Conservation (phyloP, 2,797 vertebrate species). For the Tachyglossus aculeatus region DNA sequence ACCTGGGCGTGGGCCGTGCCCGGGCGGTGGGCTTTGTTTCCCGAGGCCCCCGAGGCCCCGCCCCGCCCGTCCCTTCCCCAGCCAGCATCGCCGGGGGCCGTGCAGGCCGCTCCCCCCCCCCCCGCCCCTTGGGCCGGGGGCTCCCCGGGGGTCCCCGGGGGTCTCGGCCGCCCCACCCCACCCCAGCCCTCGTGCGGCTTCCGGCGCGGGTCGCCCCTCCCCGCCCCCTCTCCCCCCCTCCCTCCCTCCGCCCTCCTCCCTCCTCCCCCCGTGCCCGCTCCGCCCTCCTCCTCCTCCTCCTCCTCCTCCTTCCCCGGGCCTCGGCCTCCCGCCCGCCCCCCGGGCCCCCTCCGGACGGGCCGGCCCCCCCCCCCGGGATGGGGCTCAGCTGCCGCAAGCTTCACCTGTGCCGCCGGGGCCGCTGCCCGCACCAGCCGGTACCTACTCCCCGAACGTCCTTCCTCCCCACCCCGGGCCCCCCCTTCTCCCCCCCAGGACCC, state of each 20-base stretch:
- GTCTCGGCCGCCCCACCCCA: not conserved
- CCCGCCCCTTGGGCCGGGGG: not conserved
- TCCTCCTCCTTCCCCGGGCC: constrained; percentile 7
- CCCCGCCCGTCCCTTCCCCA: no score
- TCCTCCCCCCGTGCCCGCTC: constrained; percentile 21
- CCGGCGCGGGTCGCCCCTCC: constrained; percentile 33
- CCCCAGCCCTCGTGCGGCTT: no score
- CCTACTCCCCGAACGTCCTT: constrained; percentile 58
- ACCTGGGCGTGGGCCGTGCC: no score
- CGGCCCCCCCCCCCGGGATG: constrained; percentile 73
- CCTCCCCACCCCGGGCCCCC: not conserved
- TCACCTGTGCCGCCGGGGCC: constrained; percentile 74
- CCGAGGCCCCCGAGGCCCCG: no score
- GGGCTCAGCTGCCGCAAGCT: constrained; percentile 85
- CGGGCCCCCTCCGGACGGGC: no score
- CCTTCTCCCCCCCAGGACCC: not conserved
- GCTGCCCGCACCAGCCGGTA: constrained; percentile 87
- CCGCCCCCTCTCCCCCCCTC: constrained; percentile 38
- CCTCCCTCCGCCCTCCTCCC: not conserved
- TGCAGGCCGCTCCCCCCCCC: not conserved
- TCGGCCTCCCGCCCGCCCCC: no score
- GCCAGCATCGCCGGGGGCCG: no score
- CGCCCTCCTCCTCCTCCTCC: constrained; percentile 35
- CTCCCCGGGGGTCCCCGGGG: not conserved
- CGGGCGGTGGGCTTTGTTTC: no score